A percentile compares a stretch with the other conserved stretches of the same genome.
phyloP scores from a whole-genome alignment of 1,140 invertebrate genomes.

The Bactericera cockerelli region DNA sequence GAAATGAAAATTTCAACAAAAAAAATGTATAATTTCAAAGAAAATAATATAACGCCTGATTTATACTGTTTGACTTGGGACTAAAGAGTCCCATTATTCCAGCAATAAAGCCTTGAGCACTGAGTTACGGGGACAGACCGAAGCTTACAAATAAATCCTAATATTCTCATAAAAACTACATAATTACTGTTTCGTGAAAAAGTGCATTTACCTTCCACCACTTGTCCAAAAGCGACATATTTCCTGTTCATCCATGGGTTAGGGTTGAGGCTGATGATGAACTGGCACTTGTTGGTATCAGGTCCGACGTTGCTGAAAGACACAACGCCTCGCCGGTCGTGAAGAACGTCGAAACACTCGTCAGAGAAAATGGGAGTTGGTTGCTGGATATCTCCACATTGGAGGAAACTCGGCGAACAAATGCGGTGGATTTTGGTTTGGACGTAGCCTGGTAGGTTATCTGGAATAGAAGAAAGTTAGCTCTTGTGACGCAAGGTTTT shows the following conservation, averaged over 20 bases:
- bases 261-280: slow-evolving; percentile 1
- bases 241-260: neutral
- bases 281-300: neutral
- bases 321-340: neutral
- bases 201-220: slow-evolving; percentile 1
- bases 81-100: no score
- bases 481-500: no score
- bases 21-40: no score
- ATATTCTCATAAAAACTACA: no score
- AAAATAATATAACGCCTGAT: no score
- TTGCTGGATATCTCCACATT: neutral
- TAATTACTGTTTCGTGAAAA: no score
- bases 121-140: no score
- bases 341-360: neutral
- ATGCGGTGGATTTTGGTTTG: neutral
- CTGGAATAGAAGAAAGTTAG: no score
- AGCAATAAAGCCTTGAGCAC: no score
- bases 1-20: no score
- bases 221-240: slow-evolving; percentile 3
- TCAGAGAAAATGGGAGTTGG: neutral
- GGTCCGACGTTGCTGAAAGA: slow-evolving; percentile 1
- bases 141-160: no score
- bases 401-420: neutral
- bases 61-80: no score
- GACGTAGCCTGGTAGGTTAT: neutral